Evolutionary conservation across 2,888 invertebrate genomes (phyloP), one percentile per base, ranked within the genome.

Genomic region (Athalia rosae): DNA sequence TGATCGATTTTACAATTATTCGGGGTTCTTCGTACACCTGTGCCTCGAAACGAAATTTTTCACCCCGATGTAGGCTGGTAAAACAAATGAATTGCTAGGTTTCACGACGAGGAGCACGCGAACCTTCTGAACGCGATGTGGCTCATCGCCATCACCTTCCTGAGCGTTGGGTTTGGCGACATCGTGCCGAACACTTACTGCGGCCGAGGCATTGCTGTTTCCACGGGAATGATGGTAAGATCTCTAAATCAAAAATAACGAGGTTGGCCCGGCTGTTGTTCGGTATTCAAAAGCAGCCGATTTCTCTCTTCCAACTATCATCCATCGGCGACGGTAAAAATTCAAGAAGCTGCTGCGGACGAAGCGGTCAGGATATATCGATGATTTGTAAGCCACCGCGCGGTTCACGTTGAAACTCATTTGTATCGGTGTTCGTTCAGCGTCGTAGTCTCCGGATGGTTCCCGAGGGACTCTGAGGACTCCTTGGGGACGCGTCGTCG

Each of bases 161-260:
- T 99, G 90, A 99, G 99, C 92, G 98, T 99, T 90, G 99, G 99
- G 91, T 99, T 99, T 93, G 99, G 99, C 90, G 99, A 99, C 93
- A 98, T 99, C 91, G 99, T 99, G 91, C 99, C 99, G 91, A 99
- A 99, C 93, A 99, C 99, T 85, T 99, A 99, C 93, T 99, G 99
- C 93, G 99, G 99, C 90, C 94, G 99, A 91, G 98, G 98, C 90
- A 99, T 99, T 91, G 98, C 99, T 90, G 98, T 99, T 90, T 97
- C 97, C 92, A 99, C 99, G 87, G 99, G 99, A 90, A 98, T 99
- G 91, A 98, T 99, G 98, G 99, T 99, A 95, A 96, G 96, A 78
- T 73, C 58, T 50, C 62, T 78, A 56, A 48, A 74, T 48, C 74
- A 74, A 61, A 61, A 74, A 74, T 74, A 74, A 74, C 74, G 61